Base-by-base conservation (phyloP, 2,113 vertebrate genomes). In the Entelurus aequoreus region DNA sequence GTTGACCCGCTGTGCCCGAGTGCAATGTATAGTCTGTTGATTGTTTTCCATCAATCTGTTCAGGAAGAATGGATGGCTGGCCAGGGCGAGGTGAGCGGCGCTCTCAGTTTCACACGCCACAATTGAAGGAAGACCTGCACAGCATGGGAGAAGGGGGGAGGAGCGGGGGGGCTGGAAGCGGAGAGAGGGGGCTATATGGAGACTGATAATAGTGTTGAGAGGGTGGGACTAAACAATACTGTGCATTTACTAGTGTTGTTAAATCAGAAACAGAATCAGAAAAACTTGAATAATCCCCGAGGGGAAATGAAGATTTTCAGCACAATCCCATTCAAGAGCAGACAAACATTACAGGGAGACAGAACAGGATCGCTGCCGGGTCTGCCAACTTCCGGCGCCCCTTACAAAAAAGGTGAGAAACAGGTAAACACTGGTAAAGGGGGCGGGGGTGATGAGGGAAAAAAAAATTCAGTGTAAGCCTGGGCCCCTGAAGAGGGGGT, bases 1-100 rank as follows among this genome's bases (percentile, higher is more conserved):
- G 76, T 60, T 83, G 83, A 83, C 86, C 81, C 42, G 57, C 76
- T 71, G 75, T 42, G 84, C 69, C 77, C 44, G 14, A 68, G 66
- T 53, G 58, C 79, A 75, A 82, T 68, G 78, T 72, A 81, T 79
- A 73, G 80, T 90, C 91, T 91, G 93, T 88, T 85, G 94, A 92
- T 95, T 93, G 94, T 94, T 95, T 94, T 86, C 93, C 93, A 95
- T 95, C 94, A 95, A 93, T 93, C 83, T 93, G 92, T 94, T 91
- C 94, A 94, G 94, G 94, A 96, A 96, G 93, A 93, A 91, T 92
- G 93, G 93, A 94, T 93, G 87, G 90, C 92, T 93, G 92, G 90
- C 90, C 87, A 28, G 89, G 92, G 88, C 90, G 90, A 92, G 93
- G 93, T 90, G 89, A 94, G 92, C 91, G 86, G 86, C 87, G 91